phyloP scores from a whole-genome alignment of 2,113 vertebrate species.

The Sapajus apella region DNA sequence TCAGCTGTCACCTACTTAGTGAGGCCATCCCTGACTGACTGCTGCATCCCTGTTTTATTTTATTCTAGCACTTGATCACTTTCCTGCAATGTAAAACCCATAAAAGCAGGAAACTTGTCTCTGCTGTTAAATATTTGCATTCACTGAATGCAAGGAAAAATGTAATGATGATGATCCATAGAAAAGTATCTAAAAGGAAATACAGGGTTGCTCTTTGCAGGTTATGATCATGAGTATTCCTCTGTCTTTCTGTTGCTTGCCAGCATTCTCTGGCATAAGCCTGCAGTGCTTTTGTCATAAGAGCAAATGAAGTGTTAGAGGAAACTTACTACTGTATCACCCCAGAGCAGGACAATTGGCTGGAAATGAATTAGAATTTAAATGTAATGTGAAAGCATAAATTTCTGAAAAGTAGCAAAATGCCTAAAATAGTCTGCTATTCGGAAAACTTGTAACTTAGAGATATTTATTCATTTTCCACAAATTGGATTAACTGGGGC shows the following conservation, averaged over 20 bases:
- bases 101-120: neutral
- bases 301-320: neutral
- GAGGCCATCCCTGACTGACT: neutral
- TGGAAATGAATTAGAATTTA: conserved; percentile 35
- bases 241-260: neutral
- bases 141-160: neutral
- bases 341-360: neutral
- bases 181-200: neutral
- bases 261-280: neutral
- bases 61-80: neutral
- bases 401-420: conserved; percentile 51
- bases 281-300: neutral
- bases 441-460: neutral
- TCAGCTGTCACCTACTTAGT: neutral
- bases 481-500: neutral
- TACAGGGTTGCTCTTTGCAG: neutral
- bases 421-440: neutral
- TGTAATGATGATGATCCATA: neutral
- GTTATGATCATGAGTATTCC: neutral
- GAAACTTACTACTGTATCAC: neutral
- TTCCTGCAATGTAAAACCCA: neutral
- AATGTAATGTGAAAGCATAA: neutral
- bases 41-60: neutral
- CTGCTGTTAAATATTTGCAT: neutral
- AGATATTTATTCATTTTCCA: conserved; percentile 18